Conservation (phyloP, 2,888 invertebrate species). For the Caradrina clavipalpis region DNA sequence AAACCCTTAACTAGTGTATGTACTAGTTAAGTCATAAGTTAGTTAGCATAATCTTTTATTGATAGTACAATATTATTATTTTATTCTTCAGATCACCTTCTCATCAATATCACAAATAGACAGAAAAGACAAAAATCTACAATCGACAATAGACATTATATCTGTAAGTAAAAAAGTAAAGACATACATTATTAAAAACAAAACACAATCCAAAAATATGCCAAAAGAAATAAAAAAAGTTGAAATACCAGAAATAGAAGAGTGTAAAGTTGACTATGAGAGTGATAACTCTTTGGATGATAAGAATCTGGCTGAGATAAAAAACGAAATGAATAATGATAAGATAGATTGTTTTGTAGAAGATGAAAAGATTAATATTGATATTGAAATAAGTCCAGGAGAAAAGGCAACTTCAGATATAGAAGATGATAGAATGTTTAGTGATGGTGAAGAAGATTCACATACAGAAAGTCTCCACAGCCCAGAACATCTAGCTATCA, state of each 20-base stretch:
- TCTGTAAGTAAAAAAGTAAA: slow-evolving; percentile 38
- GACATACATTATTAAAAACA: slow-evolving; percentile 31
- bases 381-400: slow-evolving; percentile 2
- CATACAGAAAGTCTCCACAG: neutral
- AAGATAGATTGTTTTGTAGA: neutral
- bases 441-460: slow-evolving; percentile 24
- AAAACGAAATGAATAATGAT: slow-evolving; percentile 24
- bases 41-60: too few species aligned
- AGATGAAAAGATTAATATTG: neutral
- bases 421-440: slow-evolving; percentile 12
- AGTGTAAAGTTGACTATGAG: slow-evolving; percentile 16
- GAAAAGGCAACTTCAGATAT: neutral
- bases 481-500: neutral
- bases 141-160: slow-evolving; percentile 37
- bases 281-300: slow-evolving; percentile 32
- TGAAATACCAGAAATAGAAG: slow-evolving; percentile 24
- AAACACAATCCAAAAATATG: neutral
- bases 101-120: slow-evolving; percentile 46
- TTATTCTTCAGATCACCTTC: slow-evolving; percentile 46
- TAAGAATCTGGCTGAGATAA: slow-evolving; percentile 35
- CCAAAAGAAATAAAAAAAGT: neutral
- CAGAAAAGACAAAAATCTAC: slow-evolving; percentile 29
- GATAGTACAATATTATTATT: neutral
- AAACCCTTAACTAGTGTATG: too few species aligned
- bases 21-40: too few species aligned